A percentile compares a stretch with the other conserved stretches of the same genome.
Conservation (phyloP, 2,888 invertebrate genomes). For the Scaptodrosophila latifasciaeformis region DNA sequence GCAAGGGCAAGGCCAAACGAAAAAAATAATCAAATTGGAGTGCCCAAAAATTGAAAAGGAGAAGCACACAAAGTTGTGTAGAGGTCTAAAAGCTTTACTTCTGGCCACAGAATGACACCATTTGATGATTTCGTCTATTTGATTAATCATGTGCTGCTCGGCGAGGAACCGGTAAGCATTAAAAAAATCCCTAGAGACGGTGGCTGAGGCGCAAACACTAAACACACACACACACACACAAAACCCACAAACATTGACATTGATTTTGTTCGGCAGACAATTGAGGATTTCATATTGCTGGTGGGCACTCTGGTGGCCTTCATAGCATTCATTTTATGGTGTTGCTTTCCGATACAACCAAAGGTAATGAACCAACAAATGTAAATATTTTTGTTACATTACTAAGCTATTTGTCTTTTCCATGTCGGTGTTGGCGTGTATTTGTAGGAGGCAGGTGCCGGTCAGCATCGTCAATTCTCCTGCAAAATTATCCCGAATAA, state of each 20-base stretch:
- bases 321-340: conserved; percentile 80
- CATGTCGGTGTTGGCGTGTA: too few relatives aligned
- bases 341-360: conserved; percentile 79
- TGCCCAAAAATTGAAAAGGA: too few relatives aligned
- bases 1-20: conserved; percentile 4
- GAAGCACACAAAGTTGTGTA: too few relatives aligned
- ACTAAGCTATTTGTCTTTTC: too few relatives aligned
- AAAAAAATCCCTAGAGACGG: neutral
- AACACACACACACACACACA: neutral
- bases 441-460: conserved; percentile 55
- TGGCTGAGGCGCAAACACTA: neutral
- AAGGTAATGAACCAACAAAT: conserved; percentile 66
- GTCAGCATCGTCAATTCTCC: conserved; percentile 73
- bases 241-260: conserved; percentile 3
- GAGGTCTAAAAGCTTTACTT: too few relatives aligned
- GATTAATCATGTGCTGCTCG: conserved; percentile 78
- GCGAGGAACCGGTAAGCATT: conserved; percentile 79
- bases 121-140: conserved; percentile 79
- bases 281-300: conserved; percentile 79
- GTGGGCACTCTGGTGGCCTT: conserved; percentile 80
- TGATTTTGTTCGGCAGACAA: conserved; percentile 74
- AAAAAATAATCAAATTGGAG: neutral
- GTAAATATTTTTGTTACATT: too few relatives aligned
- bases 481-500: conserved; percentile 71
- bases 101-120: conserved; percentile 75